Percentiles rank a stretch among this genome's conserved stretches.
phyloP scores from a whole-genome alignment of 2,797 vertebrate genomes.

The Macroramphosus scolopax region DNA sequence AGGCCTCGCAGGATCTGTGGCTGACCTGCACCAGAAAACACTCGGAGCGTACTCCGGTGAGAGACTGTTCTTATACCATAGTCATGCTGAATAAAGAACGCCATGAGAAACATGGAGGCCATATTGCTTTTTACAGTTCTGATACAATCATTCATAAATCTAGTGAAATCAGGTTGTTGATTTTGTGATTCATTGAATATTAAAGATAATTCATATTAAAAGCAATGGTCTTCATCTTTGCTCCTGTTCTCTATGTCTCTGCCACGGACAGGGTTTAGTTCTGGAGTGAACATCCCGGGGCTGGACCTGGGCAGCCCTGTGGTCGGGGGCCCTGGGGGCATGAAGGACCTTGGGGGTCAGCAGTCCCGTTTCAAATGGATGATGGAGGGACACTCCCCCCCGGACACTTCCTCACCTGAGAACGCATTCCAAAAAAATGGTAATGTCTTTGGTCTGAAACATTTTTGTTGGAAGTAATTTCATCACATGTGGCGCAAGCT shows the following conservation, averaged over 20 bases:
- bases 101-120: background rate
- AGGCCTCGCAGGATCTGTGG: slow-evolving; percentile 85
- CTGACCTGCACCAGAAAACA: slow-evolving; percentile 92
- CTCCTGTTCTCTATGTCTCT: background rate
- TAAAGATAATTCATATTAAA: no score
- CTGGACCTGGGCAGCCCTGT: slow-evolving; percentile 88
- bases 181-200: no score
- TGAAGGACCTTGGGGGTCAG: slow-evolving; percentile 85
- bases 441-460: slow-evolving; percentile 46
- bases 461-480: no score
- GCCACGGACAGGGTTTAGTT: slow-evolving; percentile 82
- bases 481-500: no score
- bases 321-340: slow-evolving; percentile 79
- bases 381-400: slow-evolving; percentile 95
- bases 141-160: no score
- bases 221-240: no score
- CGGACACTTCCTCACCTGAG: slow-evolving; percentile 88
- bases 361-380: slow-evolving; percentile 99
- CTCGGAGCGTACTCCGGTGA: slow-evolving; percentile 89
- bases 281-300: slow-evolving; percentile 79
- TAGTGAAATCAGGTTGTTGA: no score
- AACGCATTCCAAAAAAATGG: slow-evolving; percentile 94
- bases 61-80: slow-evolving; percentile 4
- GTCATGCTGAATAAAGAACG: background rate
- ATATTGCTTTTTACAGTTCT: no score